Evolutionary conservation across 2,113 vertebrate genomes (phyloP), one percentile per base, ranked within the genome.

Genomic region (Toxotes chatareus): DNA sequence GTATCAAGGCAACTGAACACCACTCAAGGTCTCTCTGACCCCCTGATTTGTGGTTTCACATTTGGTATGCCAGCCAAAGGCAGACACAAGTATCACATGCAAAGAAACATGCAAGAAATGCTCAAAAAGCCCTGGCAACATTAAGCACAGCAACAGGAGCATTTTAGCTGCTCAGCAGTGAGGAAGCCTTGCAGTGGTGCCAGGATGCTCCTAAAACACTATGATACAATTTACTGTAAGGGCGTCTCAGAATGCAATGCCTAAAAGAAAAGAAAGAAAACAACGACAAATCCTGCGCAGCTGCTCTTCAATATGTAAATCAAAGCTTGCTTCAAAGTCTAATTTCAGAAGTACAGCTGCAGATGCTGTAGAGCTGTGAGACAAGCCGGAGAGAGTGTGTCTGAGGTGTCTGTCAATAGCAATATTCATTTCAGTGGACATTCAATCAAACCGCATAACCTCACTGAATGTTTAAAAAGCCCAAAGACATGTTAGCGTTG

Each of bases 291-390:
- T 86, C 83, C 77, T 83, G 81, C 69, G 76, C 86, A 89, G 89
- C 89, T 90, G 88, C 83, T 89, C 81, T 87, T 90, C 73, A 80
- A 84, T 86, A 90, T 92, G 91, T 90, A 91, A 93, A 91, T 91
- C 69, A 59, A 76, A 80, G 51, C 83, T 76, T 70, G 70, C 80
- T 85, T 82, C 75, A 13, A 71, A 85, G 83, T 86, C 86, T 85
- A 65, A 91, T 88, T 93, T 80, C 69, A 79, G 86, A 59, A 44
- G 62, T 87, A 85, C 86, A 89, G 89, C 89, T 84, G 89, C 21
- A 42, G 80, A 82, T 72, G 70, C 81, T 70, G 73, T 60, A 61
- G 80, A 83, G 75, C 70, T 62, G 67, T 66, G 59, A 80, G 21
- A 83, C 79, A 60, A 80, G 47, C 34, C 11, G 7, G 60, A 49